Base-by-base conservation (phyloP, 2,888 invertebrate species). In the Autographa pulchrina region DNA sequence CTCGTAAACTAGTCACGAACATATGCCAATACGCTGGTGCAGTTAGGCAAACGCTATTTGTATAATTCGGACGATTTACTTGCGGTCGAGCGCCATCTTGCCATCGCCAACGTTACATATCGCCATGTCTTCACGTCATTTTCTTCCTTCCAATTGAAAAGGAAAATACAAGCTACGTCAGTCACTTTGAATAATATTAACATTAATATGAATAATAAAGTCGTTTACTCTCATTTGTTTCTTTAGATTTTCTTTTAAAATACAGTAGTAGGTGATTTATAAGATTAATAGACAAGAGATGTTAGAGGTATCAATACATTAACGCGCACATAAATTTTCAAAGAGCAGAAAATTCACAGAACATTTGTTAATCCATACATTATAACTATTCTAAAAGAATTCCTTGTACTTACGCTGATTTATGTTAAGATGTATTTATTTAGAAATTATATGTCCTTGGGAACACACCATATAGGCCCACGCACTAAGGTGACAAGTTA, bases 1-100 rank as follows among this genome's bases (percentile, higher is more conserved):
- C 93, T 93, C 95, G 95, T 95, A 94, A 93, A 95, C 94, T 91
- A 94, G 93, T 94, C 95, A 95, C 95, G 94, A 94, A 94, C 94
- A 94, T 93, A 95, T 94, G 94, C 94, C 94, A 93, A 95, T 95
- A 95, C 92, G 92, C 89, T 90, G 90, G 89, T 91, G 92, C 93
- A 93, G 93, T 94, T 93, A 93, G 92, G 91, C 91, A 91, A 89
- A 90, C 89, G 91, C 92, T 92, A 93, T 94, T 94, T 94, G 94
- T 94, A 93, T 93, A 92, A 93, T 93, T 92, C 86, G 90, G 92
- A 90, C 91, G 90, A 90, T 93, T 93, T 92, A 91, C 89, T 87
- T 87, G 84, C 69, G 52, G 63, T 77, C 62, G 66, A 79, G 74
- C 85, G 84, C 84, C 85, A 84, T 86, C 85, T 88, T 84, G 81